Evolutionary conservation across 2,888 invertebrate genomes (phyloP), one percentile per base, ranked within the genome.

Genomic region (Cosmia trapezina): DNA sequence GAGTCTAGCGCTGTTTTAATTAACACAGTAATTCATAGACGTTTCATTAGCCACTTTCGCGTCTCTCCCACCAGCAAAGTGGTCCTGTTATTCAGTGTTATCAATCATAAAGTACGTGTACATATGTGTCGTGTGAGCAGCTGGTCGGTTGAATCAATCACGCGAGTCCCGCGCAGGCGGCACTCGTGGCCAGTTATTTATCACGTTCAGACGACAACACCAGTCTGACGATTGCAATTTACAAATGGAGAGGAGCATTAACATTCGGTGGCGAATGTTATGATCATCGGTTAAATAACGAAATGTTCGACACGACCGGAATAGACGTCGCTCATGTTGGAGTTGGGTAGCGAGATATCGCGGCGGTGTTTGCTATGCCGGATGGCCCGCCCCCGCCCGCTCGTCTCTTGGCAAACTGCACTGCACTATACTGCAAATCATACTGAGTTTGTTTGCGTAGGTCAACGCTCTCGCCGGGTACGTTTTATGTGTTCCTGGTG

Each of bases 401-500:
- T 89, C 93, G 91, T 91, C 93, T 94, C 93, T 95, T 96, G 96
- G 95, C 95, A 95, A 94, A 94, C 94, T 94, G 91, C 92, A 95
- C 93, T 92, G 92, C 91, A 91, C 93, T 91, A 90, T 91, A 93
- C 94, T 94, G 94, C 95, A 95, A 95, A 96, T 96, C 95, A 94
- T 94, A 94, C 90, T 87, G 91, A 93, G 93, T 94, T 93, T 94
- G 94, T 94, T 95, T 92, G 94, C 93, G 92, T 91, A 93, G 96
- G 96, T 95, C 95, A 95, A 94, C 91, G 96, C 93, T 91, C 96
- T 91, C 92, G 88, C 86, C 88, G 90, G 89, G 89, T 92, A 93
- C 93, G 91, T 94, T 95, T 94, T 94, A 94, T 95, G 93, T 94
- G 94, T 95, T 96, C 95, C 96, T 95, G 93, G 93, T 96, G 96